Conservation (phyloP, 2,888 invertebrate genomes). For the Digitonthophagus gazella region DNA sequence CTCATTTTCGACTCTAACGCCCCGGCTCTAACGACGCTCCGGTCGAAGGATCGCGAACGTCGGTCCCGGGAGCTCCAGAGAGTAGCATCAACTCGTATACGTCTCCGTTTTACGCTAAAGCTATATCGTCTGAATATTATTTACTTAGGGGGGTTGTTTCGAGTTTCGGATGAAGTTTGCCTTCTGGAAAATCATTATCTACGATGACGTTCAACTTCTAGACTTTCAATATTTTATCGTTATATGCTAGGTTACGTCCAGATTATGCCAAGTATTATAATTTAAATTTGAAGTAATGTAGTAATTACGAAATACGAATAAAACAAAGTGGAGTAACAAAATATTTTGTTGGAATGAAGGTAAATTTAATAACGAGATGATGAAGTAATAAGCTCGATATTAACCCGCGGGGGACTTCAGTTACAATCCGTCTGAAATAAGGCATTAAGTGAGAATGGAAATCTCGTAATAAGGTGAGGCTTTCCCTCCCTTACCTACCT, state of each 20-base stretch:
- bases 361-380: neutral
- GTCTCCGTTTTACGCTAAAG: neutral
- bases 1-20: slow-evolving; percentile 14
- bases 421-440: neutral
- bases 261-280: too few relatives aligned
- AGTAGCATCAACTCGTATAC: neutral
- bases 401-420: neutral
- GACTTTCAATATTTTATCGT: too few relatives aligned
- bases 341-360: neutral
- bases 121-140: neutral
- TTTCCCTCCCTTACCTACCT: slow-evolving; percentile 34
- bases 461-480: neutral
- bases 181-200: neutral
- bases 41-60: too few relatives aligned
- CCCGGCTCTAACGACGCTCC: neutral
- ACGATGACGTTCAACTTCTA: neutral
- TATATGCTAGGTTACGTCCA: too few relatives aligned
- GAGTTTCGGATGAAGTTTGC: neutral
- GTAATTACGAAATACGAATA: neutral
- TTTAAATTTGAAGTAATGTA: neutral
- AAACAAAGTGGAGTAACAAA: neutral
- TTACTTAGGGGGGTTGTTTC: neutral
- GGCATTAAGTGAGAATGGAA: slow-evolving; percentile 27
- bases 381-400: neutral
- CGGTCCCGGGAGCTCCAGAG: neutral